Conservation (phyloP, 1,140 invertebrate genomes). For the Hyposmocoma kahamanoa region DNA sequence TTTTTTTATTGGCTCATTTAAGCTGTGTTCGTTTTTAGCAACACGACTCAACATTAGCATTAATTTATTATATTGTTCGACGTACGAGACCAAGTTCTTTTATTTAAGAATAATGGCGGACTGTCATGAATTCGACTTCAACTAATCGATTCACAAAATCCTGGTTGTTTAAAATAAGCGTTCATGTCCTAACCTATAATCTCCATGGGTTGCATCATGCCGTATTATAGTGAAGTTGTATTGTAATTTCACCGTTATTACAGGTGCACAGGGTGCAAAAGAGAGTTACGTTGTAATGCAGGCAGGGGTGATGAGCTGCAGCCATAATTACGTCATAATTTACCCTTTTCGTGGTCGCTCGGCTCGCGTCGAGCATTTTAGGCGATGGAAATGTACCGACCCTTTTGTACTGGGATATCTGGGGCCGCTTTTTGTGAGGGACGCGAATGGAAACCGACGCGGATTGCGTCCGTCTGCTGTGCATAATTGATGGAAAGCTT, state of each 20-base stretch:
- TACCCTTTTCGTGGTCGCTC: neutral
- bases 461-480: neutral
- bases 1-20: no score
- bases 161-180: neutral
- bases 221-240: no score
- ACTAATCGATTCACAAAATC: neutral
- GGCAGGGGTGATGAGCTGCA: neutral
- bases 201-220: neutral
- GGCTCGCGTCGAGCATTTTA: neutral
- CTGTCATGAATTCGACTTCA: neutral
- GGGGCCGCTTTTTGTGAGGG: neutral
- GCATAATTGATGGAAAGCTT: neutral
- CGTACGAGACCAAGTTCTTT: neutral
- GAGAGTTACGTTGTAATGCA: neutral
- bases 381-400: neutral
- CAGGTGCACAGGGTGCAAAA: neutral
- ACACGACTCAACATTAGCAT: no score
- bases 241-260: neutral
- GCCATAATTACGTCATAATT: conserved; percentile 1
- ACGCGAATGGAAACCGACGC: neutral
- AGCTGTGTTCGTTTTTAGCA: no score
- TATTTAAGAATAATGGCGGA: neutral
- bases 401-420: neutral
- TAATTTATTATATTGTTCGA: neutral
- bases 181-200: neutral